Conservation (phyloP, 2,797 vertebrate species). For the Chaunax sp. region DNA sequence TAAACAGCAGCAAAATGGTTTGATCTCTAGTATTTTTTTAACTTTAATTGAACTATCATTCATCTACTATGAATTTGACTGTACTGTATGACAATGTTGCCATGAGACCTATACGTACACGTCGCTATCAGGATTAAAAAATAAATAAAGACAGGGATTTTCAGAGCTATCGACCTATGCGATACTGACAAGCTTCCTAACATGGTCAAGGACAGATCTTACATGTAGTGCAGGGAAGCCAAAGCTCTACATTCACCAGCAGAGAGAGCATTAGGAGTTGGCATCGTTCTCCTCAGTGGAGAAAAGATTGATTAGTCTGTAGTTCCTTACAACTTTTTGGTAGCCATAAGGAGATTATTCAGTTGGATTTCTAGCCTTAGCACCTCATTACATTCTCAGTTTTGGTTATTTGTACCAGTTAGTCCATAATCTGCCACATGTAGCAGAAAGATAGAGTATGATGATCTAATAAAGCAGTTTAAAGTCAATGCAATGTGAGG, state of each 20-base stretch:
- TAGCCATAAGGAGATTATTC: conserved; percentile 59
- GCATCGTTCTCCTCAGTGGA: conserved; percentile 64
- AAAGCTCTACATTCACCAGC: conserved; percentile 82
- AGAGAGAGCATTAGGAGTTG: conserved; percentile 49
- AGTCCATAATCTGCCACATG: conserved; percentile 45
- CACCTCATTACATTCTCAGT: conserved; percentile 52
- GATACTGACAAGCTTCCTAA: conserved; percentile 91
- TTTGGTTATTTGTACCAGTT: conserved; percentile 60
- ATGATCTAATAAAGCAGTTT: conserved; percentile 39
- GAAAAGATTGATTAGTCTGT: conserved; percentile 57
- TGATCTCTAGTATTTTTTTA: conserved; percentile 71
- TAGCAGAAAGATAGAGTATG: conserved; percentile 50
- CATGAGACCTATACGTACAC: conserved; percentile 80
- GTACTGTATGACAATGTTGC: conserved; percentile 82
- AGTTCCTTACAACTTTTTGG: conserved; percentile 63
- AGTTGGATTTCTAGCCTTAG: conserved; percentile 49
- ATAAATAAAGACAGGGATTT: conserved; percentile 77
- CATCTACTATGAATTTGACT: conserved; percentile 83
- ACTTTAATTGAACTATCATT: conserved; percentile 76
- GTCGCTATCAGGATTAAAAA: conserved; percentile 62
- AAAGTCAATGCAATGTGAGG: conserved; percentile 44
- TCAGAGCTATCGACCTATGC: conserved; percentile 87
- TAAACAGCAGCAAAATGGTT: conserved; percentile 96
- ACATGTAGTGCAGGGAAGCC: conserved; percentile 47
- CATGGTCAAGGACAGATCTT: conserved; percentile 76